Evolutionary conservation across 2,113 vertebrate genomes (phyloP).

Genomic region (Lepisosteus osseus): DNA sequence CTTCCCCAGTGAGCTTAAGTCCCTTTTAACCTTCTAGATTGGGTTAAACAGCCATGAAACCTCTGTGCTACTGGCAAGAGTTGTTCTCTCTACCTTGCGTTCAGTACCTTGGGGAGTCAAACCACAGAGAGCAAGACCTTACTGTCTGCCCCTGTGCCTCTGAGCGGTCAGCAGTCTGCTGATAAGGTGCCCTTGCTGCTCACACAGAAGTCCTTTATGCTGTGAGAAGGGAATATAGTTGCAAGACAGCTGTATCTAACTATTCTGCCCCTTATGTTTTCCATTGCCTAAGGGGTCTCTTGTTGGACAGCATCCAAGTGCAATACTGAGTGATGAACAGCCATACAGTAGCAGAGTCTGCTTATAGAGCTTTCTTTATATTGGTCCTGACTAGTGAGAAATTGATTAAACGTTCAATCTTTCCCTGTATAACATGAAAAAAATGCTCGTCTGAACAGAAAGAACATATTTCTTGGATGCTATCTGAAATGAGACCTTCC

Average conservation of each 20-base stretch:
- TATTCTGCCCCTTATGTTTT: constrained; percentile 31
- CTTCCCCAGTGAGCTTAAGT: background rate
- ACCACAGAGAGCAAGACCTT: constrained; percentile 18
- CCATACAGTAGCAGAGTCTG: constrained; percentile 16
- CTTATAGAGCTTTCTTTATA: background rate
- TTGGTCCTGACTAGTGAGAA: constrained; percentile 6
- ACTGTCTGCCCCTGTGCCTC: constrained; percentile 5
- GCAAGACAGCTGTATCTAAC: constrained; percentile 36
- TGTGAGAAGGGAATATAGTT: constrained; percentile 22
- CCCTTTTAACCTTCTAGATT: background rate
- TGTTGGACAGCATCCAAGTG: constrained; percentile 24
- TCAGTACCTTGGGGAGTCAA: background rate
- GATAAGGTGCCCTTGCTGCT: constrained; percentile 6
- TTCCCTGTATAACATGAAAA: background rate
- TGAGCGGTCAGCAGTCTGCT: background rate
- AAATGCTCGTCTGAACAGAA: constrained; percentile 2
- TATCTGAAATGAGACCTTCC: too few species aligned
- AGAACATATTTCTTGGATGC: constrained; percentile 6
- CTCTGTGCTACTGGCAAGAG: background rate
- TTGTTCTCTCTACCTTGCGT: background rate
- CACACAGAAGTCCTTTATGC: constrained; percentile 29
- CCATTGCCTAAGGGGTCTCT: constrained; percentile 24
- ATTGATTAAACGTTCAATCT: constrained; percentile 16
- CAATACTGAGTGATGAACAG: constrained; percentile 15
- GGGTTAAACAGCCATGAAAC: background rate